These are phyloP conservation scores for Drosophila quinaria DNA, from an alignment of 2,888 invertebrate species.

Conservation along the genomic window DNA sequence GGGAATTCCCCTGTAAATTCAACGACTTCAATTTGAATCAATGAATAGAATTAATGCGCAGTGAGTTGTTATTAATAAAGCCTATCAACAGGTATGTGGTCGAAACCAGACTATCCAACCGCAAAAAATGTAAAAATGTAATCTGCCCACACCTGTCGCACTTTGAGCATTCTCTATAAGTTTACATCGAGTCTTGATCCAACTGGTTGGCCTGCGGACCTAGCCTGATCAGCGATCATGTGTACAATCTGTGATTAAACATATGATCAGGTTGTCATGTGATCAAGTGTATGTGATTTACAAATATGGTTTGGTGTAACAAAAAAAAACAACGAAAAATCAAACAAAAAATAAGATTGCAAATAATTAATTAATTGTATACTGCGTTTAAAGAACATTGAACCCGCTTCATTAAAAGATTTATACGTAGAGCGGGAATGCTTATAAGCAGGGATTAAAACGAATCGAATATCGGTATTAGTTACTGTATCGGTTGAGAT, in stretches of 20 bases:
- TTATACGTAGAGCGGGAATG: background rate
- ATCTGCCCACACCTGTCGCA: constrained; percentile 26
- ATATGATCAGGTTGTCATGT: constrained; percentile 48
- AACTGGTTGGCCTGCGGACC: constrained; percentile 34
- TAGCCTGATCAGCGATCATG: constrained; percentile 49
- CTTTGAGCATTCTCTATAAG: constrained; percentile 3
- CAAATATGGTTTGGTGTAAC: constrained; percentile 13
- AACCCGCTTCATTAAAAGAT: background rate
- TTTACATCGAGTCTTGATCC: constrained; percentile 16
- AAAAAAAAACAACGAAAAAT: constrained; percentile 16
- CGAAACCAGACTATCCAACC: constrained; percentile 38
- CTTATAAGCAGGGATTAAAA: too few relatives aligned
- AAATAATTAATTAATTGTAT: constrained; percentile 10
- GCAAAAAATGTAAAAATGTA: constrained; percentile 24
- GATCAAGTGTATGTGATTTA: constrained; percentile 24
- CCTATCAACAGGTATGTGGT: constrained; percentile 24
- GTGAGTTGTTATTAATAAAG: constrained; percentile 14
- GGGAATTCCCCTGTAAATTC: constrained; percentile 38
- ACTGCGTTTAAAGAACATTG: background rate
- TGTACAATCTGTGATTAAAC: constrained; percentile 34
- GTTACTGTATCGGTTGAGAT: too few relatives aligned
- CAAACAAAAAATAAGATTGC: constrained; percentile 10
- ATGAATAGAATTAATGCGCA: constrained; percentile 26
- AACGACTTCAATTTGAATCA: constrained; percentile 6
- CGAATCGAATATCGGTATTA: too few relatives aligned